Conservation (phyloP, 1,140 invertebrate genomes). For the Thalassaphorura encarpata region DNA sequence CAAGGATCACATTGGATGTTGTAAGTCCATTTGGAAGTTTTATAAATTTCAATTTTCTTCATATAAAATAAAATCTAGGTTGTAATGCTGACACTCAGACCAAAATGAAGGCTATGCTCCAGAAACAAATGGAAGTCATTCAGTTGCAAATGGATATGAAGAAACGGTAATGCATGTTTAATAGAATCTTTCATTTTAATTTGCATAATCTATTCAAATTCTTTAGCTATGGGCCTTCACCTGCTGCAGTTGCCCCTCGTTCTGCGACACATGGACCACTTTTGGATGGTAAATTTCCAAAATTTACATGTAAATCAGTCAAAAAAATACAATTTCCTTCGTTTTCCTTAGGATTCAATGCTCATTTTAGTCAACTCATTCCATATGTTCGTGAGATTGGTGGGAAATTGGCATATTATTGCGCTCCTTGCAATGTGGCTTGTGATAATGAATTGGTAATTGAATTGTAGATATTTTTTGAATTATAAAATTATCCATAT, state of each 20-base stretch:
- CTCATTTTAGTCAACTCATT: background rate
- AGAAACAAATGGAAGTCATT: constrained; percentile 3
- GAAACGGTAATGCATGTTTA: background rate
- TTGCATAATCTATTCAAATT: background rate
- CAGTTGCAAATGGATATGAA: background rate
- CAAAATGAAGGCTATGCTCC: background rate
- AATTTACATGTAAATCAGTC: background rate
- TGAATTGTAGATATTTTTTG: too few species aligned
- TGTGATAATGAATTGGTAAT: background rate
- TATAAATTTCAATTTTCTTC: background rate
- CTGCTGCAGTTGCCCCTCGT: too few species aligned
- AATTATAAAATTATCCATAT: background rate
- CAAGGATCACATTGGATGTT: background rate
- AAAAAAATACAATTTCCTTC: background rate
- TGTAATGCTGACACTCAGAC: background rate
- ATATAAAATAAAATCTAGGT: background rate
- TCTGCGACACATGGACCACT: background rate
- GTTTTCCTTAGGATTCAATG: background rate
- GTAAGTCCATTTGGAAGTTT: background rate
- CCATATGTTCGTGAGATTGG: background rate
- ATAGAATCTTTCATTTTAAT: background rate
- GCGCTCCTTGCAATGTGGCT: background rate
- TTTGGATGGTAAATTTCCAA: background rate
- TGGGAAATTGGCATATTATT: constrained; percentile 4
- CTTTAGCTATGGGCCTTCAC: background rate